phyloP scores from a whole-genome alignment of 2,888 invertebrate genomes.

The Oxyscelio sp. region DNA sequence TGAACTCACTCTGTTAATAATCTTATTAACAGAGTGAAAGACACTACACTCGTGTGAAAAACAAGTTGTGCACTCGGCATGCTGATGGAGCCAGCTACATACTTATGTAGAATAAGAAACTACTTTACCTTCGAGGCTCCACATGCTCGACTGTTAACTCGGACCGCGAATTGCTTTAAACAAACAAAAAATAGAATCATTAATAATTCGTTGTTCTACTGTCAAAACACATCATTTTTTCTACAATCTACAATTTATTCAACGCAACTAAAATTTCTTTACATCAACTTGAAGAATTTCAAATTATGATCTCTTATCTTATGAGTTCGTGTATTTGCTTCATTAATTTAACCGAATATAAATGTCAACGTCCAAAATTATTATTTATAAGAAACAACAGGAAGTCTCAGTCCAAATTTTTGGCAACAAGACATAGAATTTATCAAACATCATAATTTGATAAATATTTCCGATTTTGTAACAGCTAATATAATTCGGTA shows the following conservation, averaged over 20 bases:
- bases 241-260: conserved; percentile 2
- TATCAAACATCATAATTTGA: conserved; percentile 19
- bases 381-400: neutral
- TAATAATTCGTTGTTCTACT: conserved; percentile 57
- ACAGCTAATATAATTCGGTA: conserved; percentile 10
- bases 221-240: neutral
- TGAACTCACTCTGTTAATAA: neutral
- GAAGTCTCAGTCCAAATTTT: conserved; percentile 3
- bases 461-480: conserved; percentile 10
- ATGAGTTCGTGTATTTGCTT: no score
- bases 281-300: no score
- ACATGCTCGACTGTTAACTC: conserved; percentile 86
- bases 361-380: neutral
- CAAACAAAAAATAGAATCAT: conserved; percentile 80
- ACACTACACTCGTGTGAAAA: conserved; percentile 30
- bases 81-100: conserved; percentile 83
- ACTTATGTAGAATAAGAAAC: conserved; percentile 75
- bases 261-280: neutral
- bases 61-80: conserved; percentile 59
- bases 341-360: neutral
- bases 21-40: conserved; percentile 44
- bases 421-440: conserved; percentile 15
- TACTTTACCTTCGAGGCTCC: conserved; percentile 87
- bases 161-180: conserved; percentile 84
- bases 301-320: no score